Percentiles rank a stretch among this genome's conserved stretches.
Conservation (phyloP, 2,797 vertebrate species). For the Pyrocephalus nanus region DNA sequence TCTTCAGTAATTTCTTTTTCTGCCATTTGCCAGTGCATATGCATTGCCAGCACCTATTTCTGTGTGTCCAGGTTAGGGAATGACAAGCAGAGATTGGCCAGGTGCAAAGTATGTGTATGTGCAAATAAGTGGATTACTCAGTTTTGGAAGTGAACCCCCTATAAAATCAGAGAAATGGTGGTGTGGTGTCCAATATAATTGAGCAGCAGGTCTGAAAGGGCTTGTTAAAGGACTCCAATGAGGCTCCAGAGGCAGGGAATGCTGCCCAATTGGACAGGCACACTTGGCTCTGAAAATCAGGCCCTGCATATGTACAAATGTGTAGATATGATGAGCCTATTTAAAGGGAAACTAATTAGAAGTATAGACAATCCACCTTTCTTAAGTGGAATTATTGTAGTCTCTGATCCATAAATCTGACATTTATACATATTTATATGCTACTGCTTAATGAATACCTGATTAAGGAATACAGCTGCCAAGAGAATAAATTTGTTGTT, state of each 20-base stretch:
- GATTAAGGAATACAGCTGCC: slow-evolving; percentile 76
- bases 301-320: not conserved
- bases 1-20: not conserved
- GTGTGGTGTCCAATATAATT: not conserved
- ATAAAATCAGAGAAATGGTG: not conserved
- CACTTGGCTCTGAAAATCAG: not conserved
- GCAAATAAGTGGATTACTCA: not conserved
- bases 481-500: slow-evolving; percentile 75
- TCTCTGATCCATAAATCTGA: slow-evolving; percentile 70
- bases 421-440: slow-evolving; percentile 75
- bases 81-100: not conserved
- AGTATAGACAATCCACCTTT: slow-evolving; percentile 56
- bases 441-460: slow-evolving; percentile 73
- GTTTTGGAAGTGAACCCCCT: not conserved
- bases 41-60: not conserved
- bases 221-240: not conserved
- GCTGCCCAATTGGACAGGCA: not conserved
- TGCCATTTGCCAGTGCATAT: not conserved
- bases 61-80: not conserved
- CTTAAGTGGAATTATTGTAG: slow-evolving; percentile 62
- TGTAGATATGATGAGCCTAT: not conserved
- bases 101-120: not conserved
- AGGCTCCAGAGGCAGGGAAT: not conserved
- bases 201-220: not conserved
- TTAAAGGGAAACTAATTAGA: slow-evolving; percentile 42